These are phyloP conservation scores for Scaptomyza reducta DNA, from an alignment of 2,888 invertebrate species.

Conservation along the genomic window DNA sequence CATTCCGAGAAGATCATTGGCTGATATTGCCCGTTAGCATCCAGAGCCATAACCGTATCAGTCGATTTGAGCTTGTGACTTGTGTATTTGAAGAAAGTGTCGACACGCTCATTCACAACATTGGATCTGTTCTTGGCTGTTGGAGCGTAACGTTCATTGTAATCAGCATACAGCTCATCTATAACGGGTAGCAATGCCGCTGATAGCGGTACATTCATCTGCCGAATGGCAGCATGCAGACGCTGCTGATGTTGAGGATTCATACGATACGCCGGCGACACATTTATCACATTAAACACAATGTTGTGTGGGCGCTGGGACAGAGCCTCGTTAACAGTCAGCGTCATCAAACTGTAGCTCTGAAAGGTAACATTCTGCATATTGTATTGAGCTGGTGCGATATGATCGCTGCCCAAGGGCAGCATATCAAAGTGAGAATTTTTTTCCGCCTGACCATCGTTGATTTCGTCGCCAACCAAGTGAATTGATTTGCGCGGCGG, in stretches of 20 bases:
- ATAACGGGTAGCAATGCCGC: conserved; percentile 28
- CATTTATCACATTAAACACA: not conserved
- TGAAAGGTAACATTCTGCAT: conserved; percentile 18
- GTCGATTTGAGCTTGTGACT: not conserved
- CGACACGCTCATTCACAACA: not conserved
- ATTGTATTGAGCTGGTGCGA: not conserved
- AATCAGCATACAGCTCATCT: conserved; percentile 26
- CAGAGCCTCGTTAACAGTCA: not conserved
- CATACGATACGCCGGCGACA: conserved; percentile 9
- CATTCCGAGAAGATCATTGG: conserved; percentile 9
- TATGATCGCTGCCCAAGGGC: conserved; percentile 7
- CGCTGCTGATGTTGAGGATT: conserved; percentile 17
- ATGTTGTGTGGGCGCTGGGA: not conserved
- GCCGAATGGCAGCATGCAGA: conserved; percentile 29
- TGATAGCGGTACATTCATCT: conserved; percentile 5
- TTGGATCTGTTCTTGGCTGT: not conserved
- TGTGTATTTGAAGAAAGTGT: not conserved
- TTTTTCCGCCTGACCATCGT: not conserved
- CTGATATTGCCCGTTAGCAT: conserved; percentile 5
- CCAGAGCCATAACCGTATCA: conserved; percentile 16
- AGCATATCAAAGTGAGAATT: conserved; percentile 13
- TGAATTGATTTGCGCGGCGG: conserved; percentile 6
- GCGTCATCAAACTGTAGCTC: conserved; percentile 16
- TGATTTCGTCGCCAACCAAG: not conserved
- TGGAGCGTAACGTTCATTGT: not conserved